These are phyloP conservation scores for Anoplolepis gracilipes DNA, from an alignment of 1,140 invertebrate genomes.

Conservation along the genomic window DNA sequence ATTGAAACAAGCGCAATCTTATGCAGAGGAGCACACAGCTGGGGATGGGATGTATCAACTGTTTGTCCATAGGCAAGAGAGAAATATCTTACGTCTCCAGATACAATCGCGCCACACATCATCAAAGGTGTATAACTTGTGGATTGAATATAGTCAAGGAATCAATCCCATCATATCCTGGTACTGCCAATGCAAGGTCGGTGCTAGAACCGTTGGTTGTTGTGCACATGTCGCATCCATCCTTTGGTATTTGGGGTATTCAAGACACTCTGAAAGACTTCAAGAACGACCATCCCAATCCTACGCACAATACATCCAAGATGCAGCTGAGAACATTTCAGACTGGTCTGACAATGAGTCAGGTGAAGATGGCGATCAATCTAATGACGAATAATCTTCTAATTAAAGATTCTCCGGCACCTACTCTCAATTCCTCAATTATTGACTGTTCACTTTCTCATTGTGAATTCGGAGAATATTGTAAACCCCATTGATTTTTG, in stretches of 20 bases:
- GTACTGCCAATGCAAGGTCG: conserved; percentile 1
- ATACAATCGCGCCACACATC: background rate
- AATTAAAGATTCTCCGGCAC: background rate
- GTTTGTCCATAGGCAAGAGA: conserved; percentile 3
- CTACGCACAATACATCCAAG: conserved; percentile 3
- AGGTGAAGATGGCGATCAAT: background rate
- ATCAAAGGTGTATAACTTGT: conserved; percentile 27
- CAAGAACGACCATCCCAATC: background rate
- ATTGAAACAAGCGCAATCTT: conserved; percentile 2
- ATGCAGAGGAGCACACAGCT: conserved; percentile 25
- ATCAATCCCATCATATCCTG: background rate
- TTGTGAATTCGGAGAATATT: conserved; percentile 6
- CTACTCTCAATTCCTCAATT: conserved; percentile 4
- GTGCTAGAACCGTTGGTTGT: conserved; percentile 13
- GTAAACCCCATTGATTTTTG: no score
- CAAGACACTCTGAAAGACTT: conserved; percentile 16
- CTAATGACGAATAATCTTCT: background rate
- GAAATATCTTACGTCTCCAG: background rate
- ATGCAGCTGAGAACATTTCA: conserved; percentile 19
- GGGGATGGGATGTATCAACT: background rate
- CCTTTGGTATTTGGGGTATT: conserved; percentile 7
- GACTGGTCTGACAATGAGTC: conserved; percentile 11
- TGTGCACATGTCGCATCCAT: conserved; percentile 4
- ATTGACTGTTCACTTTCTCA: conserved; percentile 3
- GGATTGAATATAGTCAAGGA: conserved; percentile 15